These are phyloP conservation scores for Anthophora plumipes DNA, from an alignment of 2,888 invertebrate genomes.

Conservation along the genomic window DNA sequence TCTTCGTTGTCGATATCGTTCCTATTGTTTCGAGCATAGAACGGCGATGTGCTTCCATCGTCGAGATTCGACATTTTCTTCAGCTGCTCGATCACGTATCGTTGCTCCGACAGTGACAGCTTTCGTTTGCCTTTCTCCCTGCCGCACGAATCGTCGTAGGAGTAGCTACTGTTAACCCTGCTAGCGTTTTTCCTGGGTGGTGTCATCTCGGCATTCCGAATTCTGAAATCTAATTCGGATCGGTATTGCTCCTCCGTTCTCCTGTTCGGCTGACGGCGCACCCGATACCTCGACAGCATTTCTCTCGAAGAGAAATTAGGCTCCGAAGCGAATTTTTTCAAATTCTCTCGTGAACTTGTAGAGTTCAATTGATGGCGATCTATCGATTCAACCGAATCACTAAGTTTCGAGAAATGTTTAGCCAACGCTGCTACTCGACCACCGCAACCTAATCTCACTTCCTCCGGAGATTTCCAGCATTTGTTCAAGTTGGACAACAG, in stretches of 20 bases:
- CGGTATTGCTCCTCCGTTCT: constrained; percentile 67
- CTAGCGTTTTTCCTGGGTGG: too few species aligned
- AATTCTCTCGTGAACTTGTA: constrained; percentile 2
- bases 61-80: constrained; percentile 81
- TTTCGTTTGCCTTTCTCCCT: constrained; percentile 48
- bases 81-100: constrained; percentile 79
- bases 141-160: not conserved
- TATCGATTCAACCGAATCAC: constrained; percentile 81
- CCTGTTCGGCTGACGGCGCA: not conserved
- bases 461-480: constrained; percentile 90
- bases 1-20: not conserved
- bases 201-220: not conserved
- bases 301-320: constrained; percentile 80
- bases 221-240: constrained; percentile 79
- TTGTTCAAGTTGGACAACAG: constrained; percentile 79
- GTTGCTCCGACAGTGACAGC: constrained; percentile 78
- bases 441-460: constrained; percentile 88
- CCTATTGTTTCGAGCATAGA: not conserved
- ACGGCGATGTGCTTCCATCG: constrained; percentile 75
- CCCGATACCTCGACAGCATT: not conserved
- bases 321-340: constrained; percentile 81
- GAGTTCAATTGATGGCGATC: constrained; percentile 48
- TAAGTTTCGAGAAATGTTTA: constrained; percentile 87
- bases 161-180: not conserved
- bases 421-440: constrained; percentile 90